Percentiles rank a stretch among this genome's conserved stretches.
Evolutionary conservation across 2,888 invertebrate species (phyloP).

Genomic region (Agrotis clavis): DNA sequence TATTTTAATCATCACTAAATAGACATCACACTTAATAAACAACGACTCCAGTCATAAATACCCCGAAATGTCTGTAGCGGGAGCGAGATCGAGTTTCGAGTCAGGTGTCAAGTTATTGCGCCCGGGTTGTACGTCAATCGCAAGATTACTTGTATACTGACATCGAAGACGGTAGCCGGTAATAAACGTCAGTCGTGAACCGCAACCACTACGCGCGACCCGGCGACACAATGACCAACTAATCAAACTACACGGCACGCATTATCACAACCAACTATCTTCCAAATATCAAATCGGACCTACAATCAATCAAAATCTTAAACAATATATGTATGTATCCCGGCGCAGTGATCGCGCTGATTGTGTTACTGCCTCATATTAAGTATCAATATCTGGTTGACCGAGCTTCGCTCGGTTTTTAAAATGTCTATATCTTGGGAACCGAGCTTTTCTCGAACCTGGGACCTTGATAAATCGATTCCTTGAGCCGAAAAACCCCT

Average conservation of each 20-base stretch:
- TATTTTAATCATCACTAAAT: background rate
- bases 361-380: background rate
- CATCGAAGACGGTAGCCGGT: background rate
- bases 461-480: too few relatives aligned
- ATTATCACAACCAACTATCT: background rate
- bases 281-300: background rate
- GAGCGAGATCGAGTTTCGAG: too few relatives aligned
- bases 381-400: too few relatives aligned
- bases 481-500: too few relatives aligned
- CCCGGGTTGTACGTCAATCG: background rate
- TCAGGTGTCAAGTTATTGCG: too few relatives aligned
- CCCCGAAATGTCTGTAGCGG: too few relatives aligned
- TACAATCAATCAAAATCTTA: background rate
- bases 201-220: background rate
- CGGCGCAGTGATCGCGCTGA: background rate
- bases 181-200: background rate
- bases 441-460: too few relatives aligned
- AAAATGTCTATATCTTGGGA: too few relatives aligned
- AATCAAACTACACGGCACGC: background rate
- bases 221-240: background rate
- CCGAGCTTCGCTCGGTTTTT: too few relatives aligned
- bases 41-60: background rate
- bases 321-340: background rate
- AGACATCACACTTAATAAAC: background rate
- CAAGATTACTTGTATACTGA: background rate